These are phyloP conservation scores for Taurulus bubalis DNA, from an alignment of 2,113 vertebrate genomes.

Conservation along the genomic window DNA sequence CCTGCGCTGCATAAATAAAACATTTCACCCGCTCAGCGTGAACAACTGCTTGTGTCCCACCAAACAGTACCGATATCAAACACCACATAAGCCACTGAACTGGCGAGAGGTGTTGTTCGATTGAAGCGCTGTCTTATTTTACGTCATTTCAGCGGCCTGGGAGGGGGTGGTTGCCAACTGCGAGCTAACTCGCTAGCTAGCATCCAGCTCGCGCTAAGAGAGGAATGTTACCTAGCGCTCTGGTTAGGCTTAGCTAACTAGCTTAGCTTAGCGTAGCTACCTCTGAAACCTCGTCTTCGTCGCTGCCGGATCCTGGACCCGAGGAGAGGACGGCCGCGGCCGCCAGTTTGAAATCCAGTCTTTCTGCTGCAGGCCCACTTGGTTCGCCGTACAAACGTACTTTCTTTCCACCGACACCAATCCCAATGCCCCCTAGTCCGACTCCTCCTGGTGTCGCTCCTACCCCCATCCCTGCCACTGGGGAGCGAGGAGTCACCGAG, in stretches of 20 bases:
- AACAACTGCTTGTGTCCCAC: conserved; percentile 50
- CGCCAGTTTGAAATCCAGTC: conserved; percentile 94
- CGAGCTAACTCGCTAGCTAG: conserved; percentile 73
- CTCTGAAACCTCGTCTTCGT: conserved; percentile 98
- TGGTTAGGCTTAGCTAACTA: conserved; percentile 74
- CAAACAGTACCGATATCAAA: conserved; percentile 39
- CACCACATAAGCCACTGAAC: conserved; percentile 10
- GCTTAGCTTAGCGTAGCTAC: conserved; percentile 77
- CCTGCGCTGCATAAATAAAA: conserved; percentile 84
- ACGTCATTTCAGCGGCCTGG: conserved; percentile 77
- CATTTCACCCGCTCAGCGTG: conserved; percentile 65
- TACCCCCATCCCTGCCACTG: conserved; percentile 90
- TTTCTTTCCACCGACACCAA: conserved; percentile 88
- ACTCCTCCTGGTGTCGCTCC: conserved; percentile 88
- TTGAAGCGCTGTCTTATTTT: conserved; percentile 55
- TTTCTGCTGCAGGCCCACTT: conserved; percentile 88
- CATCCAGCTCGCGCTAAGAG: conserved; percentile 67
- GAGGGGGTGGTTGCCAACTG: conserved; percentile 78
- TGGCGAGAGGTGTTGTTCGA: conserved; percentile 12
- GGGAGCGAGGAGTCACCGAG: conserved; percentile 95
- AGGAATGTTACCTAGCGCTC: conserved; percentile 76
- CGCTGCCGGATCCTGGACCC: conserved; percentile 93
- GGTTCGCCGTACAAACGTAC: conserved; percentile 88
- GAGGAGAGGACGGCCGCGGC: conserved; percentile 93
- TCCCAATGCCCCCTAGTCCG: conserved; percentile 88